Evolutionary conservation across 2,888 invertebrate species (phyloP), one percentile per base, ranked within the genome.

Genomic region (Nematopogon swammerdamellus): DNA sequence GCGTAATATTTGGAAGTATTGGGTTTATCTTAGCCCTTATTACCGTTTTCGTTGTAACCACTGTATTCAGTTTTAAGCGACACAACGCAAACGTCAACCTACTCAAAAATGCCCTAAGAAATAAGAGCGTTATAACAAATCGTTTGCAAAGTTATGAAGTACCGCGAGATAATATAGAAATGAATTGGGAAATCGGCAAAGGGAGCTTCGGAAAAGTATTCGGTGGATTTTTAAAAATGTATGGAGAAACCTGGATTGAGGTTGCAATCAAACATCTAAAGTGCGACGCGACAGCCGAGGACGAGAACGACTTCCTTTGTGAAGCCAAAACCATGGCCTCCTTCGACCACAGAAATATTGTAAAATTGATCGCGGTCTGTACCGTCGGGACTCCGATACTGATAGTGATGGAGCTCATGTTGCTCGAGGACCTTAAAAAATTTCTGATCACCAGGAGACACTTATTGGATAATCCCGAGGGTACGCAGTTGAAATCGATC

Each of bases 321-420:
- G 96, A 96, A 68, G 95, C 95, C 1, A 94, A 95, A 65, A 89
- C 93, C 18, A 96, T 96, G 95, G 95, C 95, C 64, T 83, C 91
- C 46, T 94, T 96, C 67, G 89, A 92, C 50, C 95, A 96, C 66
- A 87, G 88, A 60, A 95, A 96, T 67, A 89, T 96, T 49, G 88
- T 96, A 14, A 85, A 87, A 57, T 75, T 96, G 25, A 71, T 95
- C 18, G 95, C 91, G 1, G 94, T 96, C 11, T 92, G 93, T 59
- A 91, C 94, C 1, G 87, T 90, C 61, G 86, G 85, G 45, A 93
- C 94, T 60, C 95, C 95, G 0, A 89, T 95, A 45, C 91, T 92
- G 63, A 92, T 92, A 1, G 86, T 96, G 11, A 95, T 96, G 95
- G 95, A 96, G 68, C 94, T 93, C 62, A 92, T 95, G 91, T 75